phyloP scores from a whole-genome alignment of 2,113 vertebrate species.

The Oreochromis spilurus region DNA sequence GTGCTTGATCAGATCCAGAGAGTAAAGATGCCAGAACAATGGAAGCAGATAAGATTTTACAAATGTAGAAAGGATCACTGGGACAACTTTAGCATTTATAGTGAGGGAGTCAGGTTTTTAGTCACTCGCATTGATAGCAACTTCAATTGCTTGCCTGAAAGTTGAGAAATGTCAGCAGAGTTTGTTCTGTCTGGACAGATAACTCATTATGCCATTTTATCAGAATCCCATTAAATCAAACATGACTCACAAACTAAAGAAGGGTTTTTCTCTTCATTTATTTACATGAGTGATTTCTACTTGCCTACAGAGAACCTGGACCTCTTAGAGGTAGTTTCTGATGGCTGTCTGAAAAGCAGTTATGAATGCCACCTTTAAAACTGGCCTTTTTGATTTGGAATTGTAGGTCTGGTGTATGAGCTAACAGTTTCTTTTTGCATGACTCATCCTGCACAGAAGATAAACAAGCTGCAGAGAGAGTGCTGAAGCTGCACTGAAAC shows the following conservation, averaged over 20 bases:
- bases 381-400: neutral
- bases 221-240: neutral
- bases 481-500: neutral
- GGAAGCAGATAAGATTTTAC: neutral
- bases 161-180: neutral
- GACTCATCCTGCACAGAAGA: neutral
- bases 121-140: neutral
- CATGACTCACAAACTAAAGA: rapidly evolving
- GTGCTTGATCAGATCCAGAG: neutral
- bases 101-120: neutral
- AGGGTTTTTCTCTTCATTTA: neutral
- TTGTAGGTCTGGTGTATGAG: neutral
- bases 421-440: neutral
- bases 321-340: neutral
- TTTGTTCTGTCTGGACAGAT: neutral
- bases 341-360: neutral
- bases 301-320: neutral
- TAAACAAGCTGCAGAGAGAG: neutral
- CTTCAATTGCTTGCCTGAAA: neutral
- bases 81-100: neutral
- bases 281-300: neutral
- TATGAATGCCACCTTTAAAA: neutral
- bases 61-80: neutral
- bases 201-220: neutral
- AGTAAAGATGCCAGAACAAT: neutral